Base-by-base conservation (phyloP, 2,797 vertebrate species). In the Centropyge bicolor region DNA sequence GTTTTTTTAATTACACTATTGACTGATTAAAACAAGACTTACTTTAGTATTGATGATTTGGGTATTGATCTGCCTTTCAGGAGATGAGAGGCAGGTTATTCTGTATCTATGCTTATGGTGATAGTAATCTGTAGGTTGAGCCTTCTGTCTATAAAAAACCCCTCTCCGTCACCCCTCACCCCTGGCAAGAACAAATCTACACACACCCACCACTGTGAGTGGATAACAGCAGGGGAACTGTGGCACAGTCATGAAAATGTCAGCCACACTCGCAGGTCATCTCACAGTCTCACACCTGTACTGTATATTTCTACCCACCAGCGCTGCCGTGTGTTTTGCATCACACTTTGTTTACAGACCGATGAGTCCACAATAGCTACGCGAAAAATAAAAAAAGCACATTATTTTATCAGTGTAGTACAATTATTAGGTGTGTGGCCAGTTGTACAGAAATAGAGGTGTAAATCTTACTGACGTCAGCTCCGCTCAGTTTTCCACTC, bases 401-500 rank as follows among this genome's bases (percentile, higher is more conserved):
- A 35, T 36, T 40, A 57, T 70, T 78, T 70, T 14, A 31, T 67
- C 54, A 74, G 16, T 61, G 31, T 19, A 80, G 27, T 56, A 16
- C 31, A 45, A 13, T 48, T 52, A 43, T 65, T 27, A 56, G 6
- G 7, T 27, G 3, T 64, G 55, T 20, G 31, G 24, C 55, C 49
- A 70, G 22, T 8, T 41, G 74, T 51, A 72, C 76, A 78, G 70
- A 83, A 87, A 89, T 89, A 91, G 82, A 86, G 69, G 79, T 75
- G 85, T 45, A 73, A 87, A 71, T 71, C 65, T 70, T 60, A 69
- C 38, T 89, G 90, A 92, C 86, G 90, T 90, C 87, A 90, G 41
- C 19, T 0, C n/a, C 3, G 51, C 43, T 80, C 74, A 55, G 69
- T 60, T 76, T 65, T 65, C 31, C n/a, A 61, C 70, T 43, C 1